These are phyloP conservation scores for Drosophila albomicans DNA, from an alignment of 1,140 invertebrate species.

Conservation along the genomic window DNA sequence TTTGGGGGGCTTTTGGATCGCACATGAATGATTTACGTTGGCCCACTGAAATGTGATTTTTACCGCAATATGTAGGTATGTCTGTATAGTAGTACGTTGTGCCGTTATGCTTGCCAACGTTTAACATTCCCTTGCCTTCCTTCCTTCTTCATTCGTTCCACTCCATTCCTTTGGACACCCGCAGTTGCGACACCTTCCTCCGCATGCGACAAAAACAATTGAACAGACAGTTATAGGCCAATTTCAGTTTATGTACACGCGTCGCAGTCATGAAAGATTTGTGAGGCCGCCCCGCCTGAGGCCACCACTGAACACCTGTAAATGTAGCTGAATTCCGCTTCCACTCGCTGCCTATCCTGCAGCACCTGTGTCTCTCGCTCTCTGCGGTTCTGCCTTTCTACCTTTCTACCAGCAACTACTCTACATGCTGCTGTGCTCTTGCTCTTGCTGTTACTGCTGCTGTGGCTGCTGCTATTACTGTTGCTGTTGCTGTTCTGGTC, in stretches of 20 bases:
- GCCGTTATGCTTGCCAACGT: not conserved
- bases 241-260: slow-evolving; percentile 79
- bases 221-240: slow-evolving; percentile 82
- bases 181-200: slow-evolving; percentile 21
- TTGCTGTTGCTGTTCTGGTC: slow-evolving; percentile 28
- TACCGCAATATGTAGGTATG: slow-evolving; percentile 79
- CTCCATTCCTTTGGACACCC: not conserved
- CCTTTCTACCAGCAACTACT: slow-evolving; percentile 12
- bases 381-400: not conserved
- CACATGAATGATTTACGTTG: slow-evolving; percentile 78
- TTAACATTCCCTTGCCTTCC: not conserved
- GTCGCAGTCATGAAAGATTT: slow-evolving; percentile 75
- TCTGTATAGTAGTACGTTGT: not conserved
- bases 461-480: slow-evolving; percentile 25
- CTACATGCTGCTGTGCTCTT: slow-evolving; percentile 25
- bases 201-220: slow-evolving; percentile 70
- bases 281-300: slow-evolving; percentile 43
- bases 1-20: slow-evolving; percentile 55
- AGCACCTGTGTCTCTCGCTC: not conserved
- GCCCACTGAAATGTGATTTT: slow-evolving; percentile 78
- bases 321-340: slow-evolving; percentile 25
- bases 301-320: slow-evolving; percentile 58
- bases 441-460: not conserved
- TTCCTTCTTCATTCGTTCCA: not conserved
- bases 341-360: not conserved